Conservation (phyloP, 2,888 invertebrate genomes). For the Folsomia candida region DNA sequence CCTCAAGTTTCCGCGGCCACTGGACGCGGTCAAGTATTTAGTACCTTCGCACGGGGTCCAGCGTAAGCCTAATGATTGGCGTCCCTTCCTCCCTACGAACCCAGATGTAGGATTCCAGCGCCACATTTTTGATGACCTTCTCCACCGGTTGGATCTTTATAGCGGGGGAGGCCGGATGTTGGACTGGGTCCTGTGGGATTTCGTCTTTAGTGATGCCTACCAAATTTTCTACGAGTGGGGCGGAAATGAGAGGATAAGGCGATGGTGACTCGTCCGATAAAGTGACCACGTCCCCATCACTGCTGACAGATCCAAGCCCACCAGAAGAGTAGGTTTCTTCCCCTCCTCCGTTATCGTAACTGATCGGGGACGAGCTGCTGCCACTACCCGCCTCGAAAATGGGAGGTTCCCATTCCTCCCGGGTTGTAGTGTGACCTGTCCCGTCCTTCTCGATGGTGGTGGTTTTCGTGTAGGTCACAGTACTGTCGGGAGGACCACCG, state of each 20-base stretch:
- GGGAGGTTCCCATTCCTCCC: background rate
- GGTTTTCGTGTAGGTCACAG: slow-evolving; percentile 4
- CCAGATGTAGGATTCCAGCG: background rate
- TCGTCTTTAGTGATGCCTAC: too few relatives aligned
- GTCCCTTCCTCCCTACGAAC: background rate
- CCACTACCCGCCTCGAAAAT: background rate
- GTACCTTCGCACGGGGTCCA: background rate
- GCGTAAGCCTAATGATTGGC: background rate
- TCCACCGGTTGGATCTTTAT: background rate
- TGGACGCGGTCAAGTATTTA: background rate
- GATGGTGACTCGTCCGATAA: background rate
- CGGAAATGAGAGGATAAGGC: background rate
- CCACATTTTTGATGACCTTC: background rate
- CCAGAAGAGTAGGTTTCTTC: background rate
- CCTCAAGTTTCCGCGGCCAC: too few relatives aligned
- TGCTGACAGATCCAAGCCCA: background rate
- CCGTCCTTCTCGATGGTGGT: background rate
- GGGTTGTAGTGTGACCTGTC: background rate
- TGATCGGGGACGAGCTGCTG: too few relatives aligned
- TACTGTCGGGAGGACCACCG: background rate
- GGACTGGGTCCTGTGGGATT: background rate
- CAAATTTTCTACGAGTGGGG: background rate
- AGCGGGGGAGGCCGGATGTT: background rate
- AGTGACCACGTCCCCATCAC: background rate
- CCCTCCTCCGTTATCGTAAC: background rate